Evolutionary conservation across 2,888 invertebrate species (phyloP).

Genomic region (Melitaea athalia): DNA sequence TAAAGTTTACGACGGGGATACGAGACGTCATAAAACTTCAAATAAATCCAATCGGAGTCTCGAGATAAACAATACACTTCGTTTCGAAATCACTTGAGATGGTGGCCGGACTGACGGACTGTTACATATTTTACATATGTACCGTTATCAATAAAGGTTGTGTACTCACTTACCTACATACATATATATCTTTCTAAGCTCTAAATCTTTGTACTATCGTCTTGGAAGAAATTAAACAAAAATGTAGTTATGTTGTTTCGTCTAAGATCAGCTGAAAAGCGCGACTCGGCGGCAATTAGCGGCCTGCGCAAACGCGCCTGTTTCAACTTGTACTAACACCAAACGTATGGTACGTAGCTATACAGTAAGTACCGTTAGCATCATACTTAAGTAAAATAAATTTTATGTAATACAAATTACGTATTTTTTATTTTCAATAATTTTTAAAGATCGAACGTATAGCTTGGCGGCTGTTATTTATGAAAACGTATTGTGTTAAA

Average conservation of each 20-base stretch:
- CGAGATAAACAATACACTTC: conserved; percentile 78
- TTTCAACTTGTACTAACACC: conserved; percentile 24
- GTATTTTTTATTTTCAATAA: background rate
- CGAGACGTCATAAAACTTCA: conserved; percentile 76
- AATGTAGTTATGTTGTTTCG: conserved; percentile 25
- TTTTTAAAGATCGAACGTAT: too few species aligned
- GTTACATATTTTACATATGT: conserved; percentile 6
- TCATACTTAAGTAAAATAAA: background rate
- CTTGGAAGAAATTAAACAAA: background rate
- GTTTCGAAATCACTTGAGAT: conserved; percentile 59
- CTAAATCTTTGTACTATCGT: background rate
- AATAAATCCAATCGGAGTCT: conserved; percentile 78
- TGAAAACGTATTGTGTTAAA: too few species aligned
- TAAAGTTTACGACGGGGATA: conserved; percentile 79
- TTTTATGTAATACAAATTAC: background rate
- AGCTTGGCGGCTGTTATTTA: too few species aligned
- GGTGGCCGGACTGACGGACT: conserved; percentile 28
- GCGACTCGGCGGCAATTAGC: conserved; percentile 69
- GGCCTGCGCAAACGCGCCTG: conserved; percentile 62
- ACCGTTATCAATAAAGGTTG: background rate
- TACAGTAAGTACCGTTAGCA: conserved; percentile 2
- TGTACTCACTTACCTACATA: background rate
- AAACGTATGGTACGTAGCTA: background rate
- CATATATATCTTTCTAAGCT: background rate
- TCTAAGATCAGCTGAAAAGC: conserved; percentile 60